phyloP scores from a whole-genome alignment of 1,140 invertebrate genomes.

The Metopolophium dirhodum region DNA sequence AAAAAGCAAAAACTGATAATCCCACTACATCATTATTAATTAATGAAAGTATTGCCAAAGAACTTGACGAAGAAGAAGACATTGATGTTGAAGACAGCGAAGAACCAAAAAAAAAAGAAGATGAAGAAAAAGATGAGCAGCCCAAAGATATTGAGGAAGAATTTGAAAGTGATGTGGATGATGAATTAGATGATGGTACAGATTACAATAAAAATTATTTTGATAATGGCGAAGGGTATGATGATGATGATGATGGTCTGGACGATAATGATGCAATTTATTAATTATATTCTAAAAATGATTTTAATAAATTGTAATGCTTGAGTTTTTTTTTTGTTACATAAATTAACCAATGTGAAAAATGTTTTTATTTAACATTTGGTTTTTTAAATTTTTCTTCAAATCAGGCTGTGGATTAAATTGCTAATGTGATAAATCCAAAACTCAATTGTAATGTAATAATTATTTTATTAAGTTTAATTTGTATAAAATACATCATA shows the following conservation, averaged over 20 bases:
- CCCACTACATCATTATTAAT: conserved; percentile 58
- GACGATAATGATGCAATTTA: conserved; percentile 76
- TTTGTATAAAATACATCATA: background rate
- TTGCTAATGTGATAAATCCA: background rate
- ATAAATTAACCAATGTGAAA: background rate
- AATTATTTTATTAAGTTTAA: too few species aligned
- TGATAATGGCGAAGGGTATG: conserved; percentile 86
- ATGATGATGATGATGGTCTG: conserved; percentile 81
- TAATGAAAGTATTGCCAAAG: conserved; percentile 64
- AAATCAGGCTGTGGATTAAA: background rate
- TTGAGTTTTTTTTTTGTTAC: background rate
- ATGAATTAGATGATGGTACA: conserved; percentile 61
- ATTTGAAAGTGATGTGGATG: conserved; percentile 64
- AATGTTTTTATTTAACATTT: background rate
- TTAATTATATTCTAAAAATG: conserved; percentile 60
- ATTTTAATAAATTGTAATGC: background rate
- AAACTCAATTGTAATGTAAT: background rate
- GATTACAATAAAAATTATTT: conserved; percentile 67
- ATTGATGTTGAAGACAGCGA: conserved; percentile 63
- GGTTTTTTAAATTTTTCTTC: background rate
- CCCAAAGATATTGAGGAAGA: conserved; percentile 66
- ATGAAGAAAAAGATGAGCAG: conserved; percentile 64
- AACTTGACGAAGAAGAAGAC: conserved; percentile 69
- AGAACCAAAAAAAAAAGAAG: conserved; percentile 64
- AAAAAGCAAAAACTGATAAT: conserved; percentile 54